Base-by-base conservation (phyloP, 2,888 invertebrate genomes). In the Caenorhabditis panamensis region DNA sequence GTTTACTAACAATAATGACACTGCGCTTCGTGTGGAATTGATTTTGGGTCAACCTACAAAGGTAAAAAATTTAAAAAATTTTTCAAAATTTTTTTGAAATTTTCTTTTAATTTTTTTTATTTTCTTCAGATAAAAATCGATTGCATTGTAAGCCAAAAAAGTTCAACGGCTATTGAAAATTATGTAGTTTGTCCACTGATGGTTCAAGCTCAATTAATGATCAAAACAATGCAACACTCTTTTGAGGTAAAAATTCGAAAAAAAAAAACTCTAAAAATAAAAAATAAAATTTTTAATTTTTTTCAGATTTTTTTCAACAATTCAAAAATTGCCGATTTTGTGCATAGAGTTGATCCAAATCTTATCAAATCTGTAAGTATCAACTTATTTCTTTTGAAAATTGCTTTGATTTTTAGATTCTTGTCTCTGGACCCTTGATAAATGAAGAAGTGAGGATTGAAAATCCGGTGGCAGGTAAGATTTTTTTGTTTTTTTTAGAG, bases 381-480 rank as follows among this genome's bases (percentile, higher is more conserved):
- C 22, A n/a, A n/a, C n/a, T 20, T 51, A 9, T 26, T 54, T 22
- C 22, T 18, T n/a, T n/a, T n/a, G n/a, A n/a, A n/a, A n/a, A n/a
- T n/a, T n/a, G n/a, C n/a, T n/a, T n/a, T n/a, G 22, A 36, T 18
- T 44, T 63, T 9, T 54, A 75, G 64, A 58, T 80, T 8, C 41
- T 31, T 0, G 26, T 81, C 4, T 36, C 26, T 11, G 80, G 80
- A 0, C 76, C 80, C 11, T 11, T 81, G 56, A 81, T 81, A 22
- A 68, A 62, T n/a, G 71, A 76, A 37, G 76, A 81, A 53, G 80
- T 81, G n/a, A n/a, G 54, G 18, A 72, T 81, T 20, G 62, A 58
- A n/a, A 56, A 69, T 0, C 47, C 62, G 2, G 62, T 24, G 1
- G 31, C 62, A 5, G 31, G 61, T 67, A 36, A 36, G 37, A n/a